A percentile compares a stretch with the other conserved stretches of the same genome.
Evolutionary conservation across 2,113 vertebrate species (phyloP).

Genomic region (Orycteropus afer): DNA sequence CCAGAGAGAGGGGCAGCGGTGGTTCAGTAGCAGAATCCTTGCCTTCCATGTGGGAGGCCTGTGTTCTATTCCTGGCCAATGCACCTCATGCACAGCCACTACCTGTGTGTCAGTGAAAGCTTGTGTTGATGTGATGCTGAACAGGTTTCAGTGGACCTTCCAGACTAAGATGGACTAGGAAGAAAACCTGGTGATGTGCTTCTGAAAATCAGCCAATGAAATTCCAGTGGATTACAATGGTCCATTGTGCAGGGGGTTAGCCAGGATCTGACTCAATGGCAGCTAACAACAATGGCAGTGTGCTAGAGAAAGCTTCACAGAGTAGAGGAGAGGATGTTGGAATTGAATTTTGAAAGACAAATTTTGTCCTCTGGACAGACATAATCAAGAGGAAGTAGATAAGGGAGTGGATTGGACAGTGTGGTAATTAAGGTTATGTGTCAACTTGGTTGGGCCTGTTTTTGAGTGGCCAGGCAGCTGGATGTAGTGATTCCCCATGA

Average conservation of each 20-base stretch:
- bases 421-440: too few relatives aligned
- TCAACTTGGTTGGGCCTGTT: too few relatives aligned
- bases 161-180: not conserved
- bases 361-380: not conserved
- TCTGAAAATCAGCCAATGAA: too few relatives aligned
- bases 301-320: not conserved
- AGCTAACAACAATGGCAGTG: not conserved
- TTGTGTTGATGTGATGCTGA: not conserved
- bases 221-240: not conserved
- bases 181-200: too few relatives aligned
- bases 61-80: too few relatives aligned
- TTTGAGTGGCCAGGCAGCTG: too few relatives aligned
- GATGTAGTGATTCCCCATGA: too few relatives aligned
- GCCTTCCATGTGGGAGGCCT: too few relatives aligned
- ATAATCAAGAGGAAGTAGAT: not conserved
- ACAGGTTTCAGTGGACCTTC: not conserved
- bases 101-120: not conserved
- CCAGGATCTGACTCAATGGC: not conserved
- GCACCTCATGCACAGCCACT: too few relatives aligned
- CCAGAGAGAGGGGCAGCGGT: not conserved
- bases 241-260: not conserved
- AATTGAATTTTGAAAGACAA: not conserved
- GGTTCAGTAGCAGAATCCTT: too few relatives aligned
- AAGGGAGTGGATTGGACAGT: not conserved
- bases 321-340: not conserved